A percentile compares a stretch with the other conserved stretches of the same genome.
Evolutionary conservation across 2,797 vertebrate species (phyloP).

Genomic region (Malurus splendens): DNA sequence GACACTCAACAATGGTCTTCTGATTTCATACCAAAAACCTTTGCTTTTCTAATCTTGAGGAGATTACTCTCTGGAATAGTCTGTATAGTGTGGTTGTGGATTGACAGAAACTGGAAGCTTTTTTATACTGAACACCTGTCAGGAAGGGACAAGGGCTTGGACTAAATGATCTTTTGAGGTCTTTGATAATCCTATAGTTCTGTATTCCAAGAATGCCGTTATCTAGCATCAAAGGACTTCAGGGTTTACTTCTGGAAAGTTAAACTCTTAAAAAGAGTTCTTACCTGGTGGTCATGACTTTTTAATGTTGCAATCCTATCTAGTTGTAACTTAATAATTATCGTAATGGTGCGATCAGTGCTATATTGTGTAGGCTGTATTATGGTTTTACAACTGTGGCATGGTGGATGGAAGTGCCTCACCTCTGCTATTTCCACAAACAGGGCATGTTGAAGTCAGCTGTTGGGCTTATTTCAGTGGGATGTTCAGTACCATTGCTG

Average conservation of each 20-base stretch:
- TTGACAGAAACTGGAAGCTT: neutral
- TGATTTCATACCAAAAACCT: neutral
- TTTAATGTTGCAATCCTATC: neutral
- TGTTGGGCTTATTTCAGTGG: neutral
- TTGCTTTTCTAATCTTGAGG: neutral
- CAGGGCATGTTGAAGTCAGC: neutral
- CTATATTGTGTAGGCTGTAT: neutral
- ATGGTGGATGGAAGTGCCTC: neutral
- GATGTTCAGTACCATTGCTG: neutral
- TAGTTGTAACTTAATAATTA: neutral
- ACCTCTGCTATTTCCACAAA: neutral
- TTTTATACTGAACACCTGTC: neutral
- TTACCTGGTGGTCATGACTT: neutral
- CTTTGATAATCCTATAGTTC: neutral
- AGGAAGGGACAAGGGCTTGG: neutral
- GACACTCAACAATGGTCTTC: neutral
- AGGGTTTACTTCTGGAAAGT: neutral
- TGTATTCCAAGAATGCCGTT: neutral
- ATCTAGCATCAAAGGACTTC: neutral
- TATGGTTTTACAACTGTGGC: neutral
- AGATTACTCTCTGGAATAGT: neutral
- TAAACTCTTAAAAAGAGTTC: neutral
- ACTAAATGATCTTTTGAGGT: neutral
- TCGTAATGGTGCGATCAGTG: neutral
- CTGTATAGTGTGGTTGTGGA: neutral